Evolutionary conservation across 1,140 invertebrate species (phyloP).

Genomic region (Oncopodura yosiiana): DNA sequence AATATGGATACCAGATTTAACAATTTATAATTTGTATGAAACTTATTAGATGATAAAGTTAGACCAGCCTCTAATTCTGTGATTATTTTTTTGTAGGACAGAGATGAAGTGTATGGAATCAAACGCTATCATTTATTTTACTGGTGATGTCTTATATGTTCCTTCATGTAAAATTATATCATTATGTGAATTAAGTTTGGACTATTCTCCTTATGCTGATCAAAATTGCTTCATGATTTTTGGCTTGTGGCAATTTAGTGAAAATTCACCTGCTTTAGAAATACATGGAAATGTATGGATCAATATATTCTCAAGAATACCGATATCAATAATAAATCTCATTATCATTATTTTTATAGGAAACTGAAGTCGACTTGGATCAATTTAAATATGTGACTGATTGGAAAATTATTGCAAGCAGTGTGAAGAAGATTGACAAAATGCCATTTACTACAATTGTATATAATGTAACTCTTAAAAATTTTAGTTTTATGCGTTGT

Average conservation of each 20-base stretch:
- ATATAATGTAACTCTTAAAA: too few species aligned
- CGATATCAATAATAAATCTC: too few species aligned
- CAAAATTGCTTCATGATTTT: constrained; percentile 9
- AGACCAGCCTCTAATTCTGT: too few species aligned
- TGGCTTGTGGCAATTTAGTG: neutral
- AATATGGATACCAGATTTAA: constrained; percentile 9
- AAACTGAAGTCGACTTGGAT: neutral
- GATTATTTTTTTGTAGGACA: too few species aligned
- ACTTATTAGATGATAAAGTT: too few species aligned
- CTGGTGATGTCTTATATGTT: constrained; percentile 27
- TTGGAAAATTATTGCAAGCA: constrained; percentile 1
- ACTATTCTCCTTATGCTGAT: constrained; percentile 1
- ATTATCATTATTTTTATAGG: neutral
- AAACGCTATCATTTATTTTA: constrained; percentile 17
- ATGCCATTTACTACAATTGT: too few species aligned
- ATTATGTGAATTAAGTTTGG: constrained; percentile 12
- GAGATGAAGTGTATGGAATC: constrained; percentile 12
- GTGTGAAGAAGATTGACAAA: neutral
- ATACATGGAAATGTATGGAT: too few species aligned
- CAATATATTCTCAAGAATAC: too few species aligned
- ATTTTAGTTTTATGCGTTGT: too few species aligned
- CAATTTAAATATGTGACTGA: neutral
- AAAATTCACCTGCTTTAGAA: too few species aligned
- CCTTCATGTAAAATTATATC: constrained; percentile 22
- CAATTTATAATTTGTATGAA: constrained; percentile 17